These are phyloP conservation scores for Canis aureus DNA, from an alignment of 2,113 vertebrate genomes.

Conservation along the genomic window DNA sequence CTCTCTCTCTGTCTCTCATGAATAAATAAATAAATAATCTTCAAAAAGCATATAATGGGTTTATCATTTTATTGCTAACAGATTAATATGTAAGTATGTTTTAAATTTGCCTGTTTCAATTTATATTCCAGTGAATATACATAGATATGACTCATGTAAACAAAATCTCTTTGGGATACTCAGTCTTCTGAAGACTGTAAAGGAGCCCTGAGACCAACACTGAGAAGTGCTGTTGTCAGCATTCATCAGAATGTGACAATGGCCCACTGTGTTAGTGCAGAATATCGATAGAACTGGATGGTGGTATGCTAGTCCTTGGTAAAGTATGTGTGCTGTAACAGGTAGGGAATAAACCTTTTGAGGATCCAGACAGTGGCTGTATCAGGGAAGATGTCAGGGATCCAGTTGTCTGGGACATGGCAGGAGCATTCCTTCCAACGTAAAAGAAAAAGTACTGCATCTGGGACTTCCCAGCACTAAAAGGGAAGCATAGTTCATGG, in stretches of 20 bases:
- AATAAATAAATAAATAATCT: too few species aligned
- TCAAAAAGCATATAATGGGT: not conserved
- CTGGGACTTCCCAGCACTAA: not conserved
- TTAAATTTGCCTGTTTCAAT: not conserved
- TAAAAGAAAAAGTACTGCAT: too few species aligned
- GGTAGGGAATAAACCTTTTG: fast-evolving
- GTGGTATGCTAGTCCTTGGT: fast-evolving
- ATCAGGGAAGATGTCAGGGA: too few species aligned
- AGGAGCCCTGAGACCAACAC: not conserved
- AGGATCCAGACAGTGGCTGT: not conserved
- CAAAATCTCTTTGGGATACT: not conserved
- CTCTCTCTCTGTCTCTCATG: too few species aligned
- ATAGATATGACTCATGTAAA: not conserved
- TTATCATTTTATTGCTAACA: not conserved
- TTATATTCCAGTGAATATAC: not conserved
- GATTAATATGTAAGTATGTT: not conserved
- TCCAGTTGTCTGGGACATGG: not conserved
- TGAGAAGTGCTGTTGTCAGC: not conserved
- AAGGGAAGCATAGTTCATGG: too few species aligned
- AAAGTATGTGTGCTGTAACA: fast-evolving
- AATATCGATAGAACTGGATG: not conserved
- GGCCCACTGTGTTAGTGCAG: fast-evolving
- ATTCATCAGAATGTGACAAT: not conserved
- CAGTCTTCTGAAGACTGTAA: not conserved
- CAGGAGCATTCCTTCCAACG: not conserved